A percentile compares a stretch with the other conserved stretches of the same genome.
Conservation (phyloP, 2,797 vertebrate genomes). For the Alca torda region DNA sequence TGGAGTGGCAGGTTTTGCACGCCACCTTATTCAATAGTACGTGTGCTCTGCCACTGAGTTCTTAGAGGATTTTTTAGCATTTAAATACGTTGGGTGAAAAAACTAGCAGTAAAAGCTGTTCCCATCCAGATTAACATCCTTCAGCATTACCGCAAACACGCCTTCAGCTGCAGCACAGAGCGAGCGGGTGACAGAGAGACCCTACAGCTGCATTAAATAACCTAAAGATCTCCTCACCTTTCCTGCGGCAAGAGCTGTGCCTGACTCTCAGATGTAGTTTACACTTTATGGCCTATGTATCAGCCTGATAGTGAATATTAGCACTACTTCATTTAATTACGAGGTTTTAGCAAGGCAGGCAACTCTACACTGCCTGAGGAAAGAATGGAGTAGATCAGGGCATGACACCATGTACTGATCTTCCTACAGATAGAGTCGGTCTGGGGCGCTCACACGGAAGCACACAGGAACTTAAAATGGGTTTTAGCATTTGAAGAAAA, state of each 20-base stretch:
- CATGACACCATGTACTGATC: background rate
- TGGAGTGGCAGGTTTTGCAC: background rate
- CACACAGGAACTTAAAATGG: background rate
- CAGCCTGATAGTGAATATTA: background rate
- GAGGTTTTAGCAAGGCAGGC: background rate
- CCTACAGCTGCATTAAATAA: background rate
- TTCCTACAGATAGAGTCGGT: background rate
- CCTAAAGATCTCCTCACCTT: background rate
- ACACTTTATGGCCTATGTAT: background rate
- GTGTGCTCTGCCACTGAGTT: background rate
- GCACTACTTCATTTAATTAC: background rate
- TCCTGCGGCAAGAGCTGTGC: background rate
- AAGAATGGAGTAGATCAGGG: background rate
- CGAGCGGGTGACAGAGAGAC: background rate
- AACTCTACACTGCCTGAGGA: background rate
- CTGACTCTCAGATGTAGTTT: background rate
- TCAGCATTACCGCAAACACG: background rate
- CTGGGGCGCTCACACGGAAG: background rate
- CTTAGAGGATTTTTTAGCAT: background rate
- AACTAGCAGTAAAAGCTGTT: background rate
- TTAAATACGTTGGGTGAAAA: background rate
- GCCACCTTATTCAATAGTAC: background rate
- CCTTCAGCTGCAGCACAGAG: background rate
- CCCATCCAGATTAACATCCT: background rate
- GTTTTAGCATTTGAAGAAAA: background rate